Conservation (phyloP, 30 jellyfish, hydroid and myxozoan species). For the Hydractinia echinata region DNA sequence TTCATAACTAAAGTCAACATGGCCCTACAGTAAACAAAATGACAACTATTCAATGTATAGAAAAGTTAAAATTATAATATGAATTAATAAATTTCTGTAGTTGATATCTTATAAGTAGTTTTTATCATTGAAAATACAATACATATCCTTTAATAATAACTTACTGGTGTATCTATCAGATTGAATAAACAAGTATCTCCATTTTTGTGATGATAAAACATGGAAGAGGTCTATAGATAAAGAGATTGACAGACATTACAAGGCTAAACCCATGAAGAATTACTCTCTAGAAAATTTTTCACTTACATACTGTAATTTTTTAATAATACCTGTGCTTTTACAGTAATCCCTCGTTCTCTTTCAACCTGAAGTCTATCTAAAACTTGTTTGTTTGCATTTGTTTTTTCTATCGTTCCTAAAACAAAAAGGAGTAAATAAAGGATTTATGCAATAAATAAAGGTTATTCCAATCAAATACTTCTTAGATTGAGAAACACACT, state of each 20-base stretch:
- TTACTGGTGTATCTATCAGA: constrained; percentile 94
- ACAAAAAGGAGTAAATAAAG: background rate
- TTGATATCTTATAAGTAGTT: background rate
- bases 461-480: background rate
- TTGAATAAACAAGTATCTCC: constrained; percentile 46
- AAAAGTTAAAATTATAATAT: background rate
- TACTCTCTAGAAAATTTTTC: no score
- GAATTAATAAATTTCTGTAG: background rate
- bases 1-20: constrained; percentile 91
- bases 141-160: background rate
- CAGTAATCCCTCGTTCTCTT: constrained; percentile 95
- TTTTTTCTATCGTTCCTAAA: constrained; percentile 69
- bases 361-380: constrained; percentile 92
- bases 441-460: no score
- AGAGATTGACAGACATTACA: background rate
- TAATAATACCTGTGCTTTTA: constrained; percentile 86
- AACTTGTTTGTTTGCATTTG: constrained; percentile 74
- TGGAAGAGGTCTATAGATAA: constrained; percentile 78
- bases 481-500: background rate
- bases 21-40: constrained; percentile 59
- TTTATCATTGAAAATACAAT: no score
- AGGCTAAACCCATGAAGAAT: background rate
- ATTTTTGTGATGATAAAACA: constrained; percentile 52
- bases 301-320: background rate
- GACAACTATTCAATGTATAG: background rate